phyloP scores from a whole-genome alignment of 1,140 invertebrate genomes.

The Gerris buenoi region DNA sequence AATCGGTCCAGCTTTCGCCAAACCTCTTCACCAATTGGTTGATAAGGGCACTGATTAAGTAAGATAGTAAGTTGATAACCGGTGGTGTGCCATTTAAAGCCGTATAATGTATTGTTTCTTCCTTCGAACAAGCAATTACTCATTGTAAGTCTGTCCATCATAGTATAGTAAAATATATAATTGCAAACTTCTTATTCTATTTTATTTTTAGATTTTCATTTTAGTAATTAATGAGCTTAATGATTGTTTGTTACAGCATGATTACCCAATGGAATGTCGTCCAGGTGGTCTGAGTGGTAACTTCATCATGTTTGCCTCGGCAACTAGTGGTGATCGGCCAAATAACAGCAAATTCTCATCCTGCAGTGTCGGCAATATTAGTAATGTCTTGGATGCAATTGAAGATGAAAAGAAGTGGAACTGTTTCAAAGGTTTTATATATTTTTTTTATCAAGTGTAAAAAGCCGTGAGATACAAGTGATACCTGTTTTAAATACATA shows the following conservation, averaged over 20 bases:
- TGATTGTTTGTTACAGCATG: conserved; percentile 51
- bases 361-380: conserved; percentile 91
- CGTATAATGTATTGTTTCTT: too few species aligned
- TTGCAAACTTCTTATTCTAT: too few species aligned
- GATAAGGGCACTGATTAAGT: too few species aligned
- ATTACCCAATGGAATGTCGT: conserved; percentile 81
- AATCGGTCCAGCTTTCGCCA: too few species aligned
- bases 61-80: too few species aligned
- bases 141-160: neutral
- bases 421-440: conserved; percentile 74
- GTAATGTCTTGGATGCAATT: conserved; percentile 80
- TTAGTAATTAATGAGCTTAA: conserved; percentile 5
- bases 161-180: too few species aligned
- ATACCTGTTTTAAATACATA: too few species aligned
- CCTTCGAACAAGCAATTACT: neutral
- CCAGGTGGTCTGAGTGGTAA: conserved; percentile 79
- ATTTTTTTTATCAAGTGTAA: too few species aligned
- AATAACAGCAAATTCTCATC: conserved; percentile 91
- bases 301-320: conserved; percentile 95
- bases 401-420: conserved; percentile 83
- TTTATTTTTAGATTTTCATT: too few species aligned
- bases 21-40: too few species aligned
- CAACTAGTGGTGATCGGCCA: conserved; percentile 79
- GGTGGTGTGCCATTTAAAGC: too few species aligned
- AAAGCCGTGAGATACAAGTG: too few species aligned